Evolutionary conservation across 2,113 vertebrate genomes (phyloP), one percentile per base, ranked within the genome.

Genomic region (Sturnira hondurensis): DNA sequence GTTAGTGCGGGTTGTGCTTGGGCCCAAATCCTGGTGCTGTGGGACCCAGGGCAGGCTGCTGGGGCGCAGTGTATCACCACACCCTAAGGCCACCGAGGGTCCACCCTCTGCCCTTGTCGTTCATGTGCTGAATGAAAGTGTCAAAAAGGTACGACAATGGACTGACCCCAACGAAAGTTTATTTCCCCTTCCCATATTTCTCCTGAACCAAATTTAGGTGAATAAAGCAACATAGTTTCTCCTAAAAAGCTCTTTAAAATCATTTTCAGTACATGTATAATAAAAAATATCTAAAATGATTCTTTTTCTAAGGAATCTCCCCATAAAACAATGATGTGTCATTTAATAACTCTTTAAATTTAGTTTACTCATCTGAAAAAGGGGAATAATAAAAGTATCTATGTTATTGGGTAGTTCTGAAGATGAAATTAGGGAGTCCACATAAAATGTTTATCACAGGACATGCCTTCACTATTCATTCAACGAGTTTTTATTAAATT

Each of bases 361-460:
- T 83, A 56, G 0, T 43, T 65, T 85, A 67, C 31, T 82, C 38
- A 43, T 56, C 17, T 73, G 15, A 70, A 65, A 94, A 94, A 82
- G 20, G 31, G 0, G 9, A 88, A 61, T 50, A 74, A 43, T 74
- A 17, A 76, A 89, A 54, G 22, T 31, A 43, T 13, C 11, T 54
- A 47, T 8, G 45, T 26, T 26, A 61, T 2, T 58, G 33, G 16
- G n/a, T 74, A 89, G 43, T 88, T 76, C 56, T 41, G 41, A 74
- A 38, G 87, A 47, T 93, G 61, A 82, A 68, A 52, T 45, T 28
- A 91, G 52, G 52, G 52, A 68, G 28, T 70, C 50, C 73, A 71
- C 36, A 22, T 58, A 52, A 82, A 89, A 86, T 67, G 19, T 47
- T 67, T 56, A 38, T 43, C 22, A 77, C 5, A 24, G 47, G 22